Percentiles rank a stretch among this genome's conserved stretches.
These are phyloP conservation scores for Tarsius wallacei DNA, from an alignment of 2,797 vertebrate genomes.

Conservation along the genomic window DNA sequence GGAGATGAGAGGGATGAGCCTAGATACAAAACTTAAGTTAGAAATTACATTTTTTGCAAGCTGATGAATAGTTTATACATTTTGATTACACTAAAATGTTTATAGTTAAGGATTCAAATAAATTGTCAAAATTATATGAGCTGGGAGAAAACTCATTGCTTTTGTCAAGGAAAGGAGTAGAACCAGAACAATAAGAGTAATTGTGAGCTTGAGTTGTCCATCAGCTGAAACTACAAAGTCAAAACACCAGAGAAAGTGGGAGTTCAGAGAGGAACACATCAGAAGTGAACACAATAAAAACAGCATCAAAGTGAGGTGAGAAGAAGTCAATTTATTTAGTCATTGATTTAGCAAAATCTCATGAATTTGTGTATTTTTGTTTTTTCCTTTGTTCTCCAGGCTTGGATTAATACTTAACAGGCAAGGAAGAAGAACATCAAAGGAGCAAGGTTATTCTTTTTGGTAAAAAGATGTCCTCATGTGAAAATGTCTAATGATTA, in stretches of 20 bases:
- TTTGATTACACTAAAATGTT: neutral
- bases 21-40: conserved; percentile 7
- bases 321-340: neutral
- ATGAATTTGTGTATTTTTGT: neutral
- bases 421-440: neutral
- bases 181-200: neutral
- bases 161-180: neutral
- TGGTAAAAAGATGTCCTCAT: neutral
- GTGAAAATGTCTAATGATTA: neutral
- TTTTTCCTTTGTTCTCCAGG: neutral
- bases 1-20: neutral
- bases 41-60: neutral
- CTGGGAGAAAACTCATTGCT: neutral
- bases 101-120: neutral
- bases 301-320: neutral
- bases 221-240: neutral
- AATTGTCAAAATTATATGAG: neutral
- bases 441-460: neutral
- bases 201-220: neutral
- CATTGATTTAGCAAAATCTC: neutral
- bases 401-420: neutral
- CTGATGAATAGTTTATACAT: neutral
- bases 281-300: neutral
- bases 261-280: neutral
- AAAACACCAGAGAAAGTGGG: neutral